Conservation (phyloP, 1,140 invertebrate genomes). For the Caenorhabditis latens region DNA sequence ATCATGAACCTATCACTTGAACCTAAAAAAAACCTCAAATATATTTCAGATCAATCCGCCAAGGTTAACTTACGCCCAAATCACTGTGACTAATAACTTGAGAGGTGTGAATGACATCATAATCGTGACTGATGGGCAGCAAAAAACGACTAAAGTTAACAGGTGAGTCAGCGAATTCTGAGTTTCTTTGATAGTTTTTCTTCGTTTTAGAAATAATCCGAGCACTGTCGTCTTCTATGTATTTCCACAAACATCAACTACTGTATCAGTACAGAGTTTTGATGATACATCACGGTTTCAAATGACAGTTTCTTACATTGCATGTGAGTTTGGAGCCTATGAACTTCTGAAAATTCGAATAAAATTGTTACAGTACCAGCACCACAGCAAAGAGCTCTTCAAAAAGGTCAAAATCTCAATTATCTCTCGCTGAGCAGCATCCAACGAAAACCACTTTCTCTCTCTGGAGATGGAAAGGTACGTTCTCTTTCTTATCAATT, state of each 20-base stretch:
- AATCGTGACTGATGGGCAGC: conserved; percentile 17
- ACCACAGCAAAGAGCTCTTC: background rate
- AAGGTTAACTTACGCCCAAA: background rate
- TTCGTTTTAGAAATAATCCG: background rate
- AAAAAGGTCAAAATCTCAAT: conserved; percentile 15
- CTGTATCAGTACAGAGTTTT: background rate
- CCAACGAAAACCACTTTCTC: conserved; percentile 9
- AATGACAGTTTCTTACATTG: background rate
- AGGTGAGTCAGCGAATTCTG: conserved; percentile 7
- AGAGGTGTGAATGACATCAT: background rate
- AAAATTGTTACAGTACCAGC: background rate
- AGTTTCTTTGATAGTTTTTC: background rate
- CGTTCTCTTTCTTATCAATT: too few relatives aligned
- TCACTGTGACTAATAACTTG: background rate
- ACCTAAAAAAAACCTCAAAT: too few relatives aligned
- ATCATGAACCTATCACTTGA: too few relatives aligned
- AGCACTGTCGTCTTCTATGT: background rate
- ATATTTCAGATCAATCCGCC: conserved; percentile 15
- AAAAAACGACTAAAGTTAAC: background rate
- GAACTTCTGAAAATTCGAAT: background rate
- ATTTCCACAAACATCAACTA: conserved; percentile 7
- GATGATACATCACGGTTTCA: conserved; percentile 1
- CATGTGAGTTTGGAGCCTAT: background rate
- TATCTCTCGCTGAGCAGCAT: background rate
- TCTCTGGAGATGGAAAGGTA: background rate